These are phyloP conservation scores for Ormyrus labotus DNA, from an alignment of 2,888 invertebrate species.

Conservation along the genomic window DNA sequence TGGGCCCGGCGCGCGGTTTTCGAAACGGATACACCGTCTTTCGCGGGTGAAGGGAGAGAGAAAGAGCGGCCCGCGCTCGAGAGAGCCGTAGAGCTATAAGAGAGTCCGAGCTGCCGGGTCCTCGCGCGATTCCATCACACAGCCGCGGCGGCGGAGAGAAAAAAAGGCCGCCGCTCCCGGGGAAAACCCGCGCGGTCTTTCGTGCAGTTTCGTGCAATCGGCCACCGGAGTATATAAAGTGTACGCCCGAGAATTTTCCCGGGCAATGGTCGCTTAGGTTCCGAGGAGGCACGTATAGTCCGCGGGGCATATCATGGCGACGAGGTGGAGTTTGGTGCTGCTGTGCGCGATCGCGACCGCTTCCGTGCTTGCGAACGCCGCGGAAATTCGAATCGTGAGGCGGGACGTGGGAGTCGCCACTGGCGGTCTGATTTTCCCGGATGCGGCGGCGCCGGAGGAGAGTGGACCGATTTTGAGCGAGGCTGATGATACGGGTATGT, in stretches of 20 bases:
- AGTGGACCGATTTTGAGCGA: conserved; percentile 24
- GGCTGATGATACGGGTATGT: background rate
- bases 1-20: background rate
- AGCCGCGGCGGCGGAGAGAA: background rate
- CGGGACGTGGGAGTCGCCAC: background rate
- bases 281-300: no score
- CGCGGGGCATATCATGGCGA: background rate
- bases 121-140: conserved; percentile 29
- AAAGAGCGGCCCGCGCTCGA: no score
- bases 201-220: background rate
- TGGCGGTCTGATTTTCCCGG: background rate
- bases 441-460: background rate
- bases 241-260: no score
- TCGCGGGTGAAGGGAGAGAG: conserved; percentile 10
- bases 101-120: background rate
- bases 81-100: no score
- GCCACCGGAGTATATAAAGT: background rate
- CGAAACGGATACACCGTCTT: background rate
- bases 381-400: conserved; percentile 7
- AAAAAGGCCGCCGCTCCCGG: conserved; percentile 2
- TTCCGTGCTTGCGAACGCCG: conserved; percentile 21
- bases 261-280: no score
- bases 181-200: conserved; percentile 26
- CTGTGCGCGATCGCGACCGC: background rate
- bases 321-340: background rate